These are phyloP conservation scores for Drosophila parabipectinata DNA, from an alignment of 1,140 invertebrate genomes.

Conservation along the genomic window DNA sequence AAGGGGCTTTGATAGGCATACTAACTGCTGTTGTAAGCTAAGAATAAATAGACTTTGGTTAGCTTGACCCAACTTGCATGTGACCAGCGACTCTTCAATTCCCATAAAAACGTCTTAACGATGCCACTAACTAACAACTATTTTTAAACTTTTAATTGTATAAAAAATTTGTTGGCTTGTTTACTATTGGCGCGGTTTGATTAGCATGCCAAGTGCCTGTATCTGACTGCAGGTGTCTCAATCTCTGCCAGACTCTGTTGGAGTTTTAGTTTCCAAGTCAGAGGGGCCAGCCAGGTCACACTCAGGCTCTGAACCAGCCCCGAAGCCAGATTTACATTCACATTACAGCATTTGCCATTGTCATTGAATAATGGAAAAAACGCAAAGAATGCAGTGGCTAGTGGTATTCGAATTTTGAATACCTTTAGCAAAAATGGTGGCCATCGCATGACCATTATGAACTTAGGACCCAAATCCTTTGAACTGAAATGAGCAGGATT, in stretches of 20 bases:
- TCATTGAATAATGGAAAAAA: constrained; percentile 63
- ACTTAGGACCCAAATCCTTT: background rate
- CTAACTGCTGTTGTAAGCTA: background rate
- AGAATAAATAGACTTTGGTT: background rate
- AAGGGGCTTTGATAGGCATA: background rate
- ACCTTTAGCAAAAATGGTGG: background rate
- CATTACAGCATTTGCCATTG: constrained; percentile 64
- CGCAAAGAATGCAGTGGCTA: background rate
- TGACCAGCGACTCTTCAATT: constrained; percentile 8
- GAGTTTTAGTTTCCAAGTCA: constrained; percentile 27
- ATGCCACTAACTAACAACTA: background rate
- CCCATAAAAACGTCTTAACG: constrained; percentile 3
- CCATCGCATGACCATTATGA: background rate
- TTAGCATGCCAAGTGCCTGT: constrained; percentile 26
- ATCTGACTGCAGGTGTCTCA: constrained; percentile 35
- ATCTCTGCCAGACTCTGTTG: constrained; percentile 3
- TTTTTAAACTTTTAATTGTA: constrained; percentile 23
- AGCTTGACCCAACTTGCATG: constrained; percentile 14
- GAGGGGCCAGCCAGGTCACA: constrained; percentile 41
- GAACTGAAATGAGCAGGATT: background rate
- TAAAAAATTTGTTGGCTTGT: constrained; percentile 20
- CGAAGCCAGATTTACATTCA: constrained; percentile 40
- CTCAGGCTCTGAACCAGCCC: constrained; percentile 17
- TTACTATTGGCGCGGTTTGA: constrained; percentile 36
- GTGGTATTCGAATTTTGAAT: background rate